Percentiles rank a stretch among this genome's conserved stretches.
Evolutionary conservation across 2,113 vertebrate genomes (phyloP).

Genomic region (Perognathus longimembris): DNA sequence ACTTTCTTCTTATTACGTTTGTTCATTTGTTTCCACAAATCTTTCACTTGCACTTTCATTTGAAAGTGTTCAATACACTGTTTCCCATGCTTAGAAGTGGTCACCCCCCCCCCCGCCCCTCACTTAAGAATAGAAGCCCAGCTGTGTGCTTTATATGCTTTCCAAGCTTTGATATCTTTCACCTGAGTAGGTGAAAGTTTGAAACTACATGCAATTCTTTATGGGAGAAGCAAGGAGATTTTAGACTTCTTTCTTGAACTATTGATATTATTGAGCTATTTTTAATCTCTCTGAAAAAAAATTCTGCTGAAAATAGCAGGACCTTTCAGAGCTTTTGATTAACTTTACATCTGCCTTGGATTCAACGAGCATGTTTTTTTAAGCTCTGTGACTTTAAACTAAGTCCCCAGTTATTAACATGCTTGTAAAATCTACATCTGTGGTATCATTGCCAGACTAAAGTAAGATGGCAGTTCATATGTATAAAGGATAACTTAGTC

Average conservation of each 20-base stretch:
- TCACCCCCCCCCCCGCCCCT: background rate
- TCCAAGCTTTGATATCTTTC: constrained; percentile 34
- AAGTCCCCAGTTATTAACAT: constrained; percentile 76
- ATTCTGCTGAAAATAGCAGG: constrained; percentile 59
- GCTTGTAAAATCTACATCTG: constrained; percentile 58
- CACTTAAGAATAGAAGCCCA: background rate
- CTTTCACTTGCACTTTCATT: background rate
- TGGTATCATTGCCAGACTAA: constrained; percentile 62
- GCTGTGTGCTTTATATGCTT: background rate
- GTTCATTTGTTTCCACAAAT: constrained; percentile 19
- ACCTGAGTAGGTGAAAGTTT: background rate
- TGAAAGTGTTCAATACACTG: background rate
- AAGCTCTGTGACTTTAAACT: constrained; percentile 71
- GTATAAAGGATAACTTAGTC: constrained; percentile 57
- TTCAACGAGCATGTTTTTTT: constrained; percentile 57
- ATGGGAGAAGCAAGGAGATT: constrained; percentile 11
- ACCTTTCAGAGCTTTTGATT: constrained; percentile 65
- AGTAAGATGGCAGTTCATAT: constrained; percentile 64
- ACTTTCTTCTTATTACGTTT: constrained; percentile 9
- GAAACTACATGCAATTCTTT: constrained; percentile 1
- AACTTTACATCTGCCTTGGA: constrained; percentile 72
- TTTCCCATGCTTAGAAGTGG: background rate
- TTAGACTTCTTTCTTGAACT: constrained; percentile 48
- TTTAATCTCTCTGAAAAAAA: constrained; percentile 57
- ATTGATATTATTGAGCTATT: constrained; percentile 68